These are phyloP conservation scores for Stenotaenia linearis DNA, from an alignment of 2,888 invertebrate species.

Conservation along the genomic window DNA sequence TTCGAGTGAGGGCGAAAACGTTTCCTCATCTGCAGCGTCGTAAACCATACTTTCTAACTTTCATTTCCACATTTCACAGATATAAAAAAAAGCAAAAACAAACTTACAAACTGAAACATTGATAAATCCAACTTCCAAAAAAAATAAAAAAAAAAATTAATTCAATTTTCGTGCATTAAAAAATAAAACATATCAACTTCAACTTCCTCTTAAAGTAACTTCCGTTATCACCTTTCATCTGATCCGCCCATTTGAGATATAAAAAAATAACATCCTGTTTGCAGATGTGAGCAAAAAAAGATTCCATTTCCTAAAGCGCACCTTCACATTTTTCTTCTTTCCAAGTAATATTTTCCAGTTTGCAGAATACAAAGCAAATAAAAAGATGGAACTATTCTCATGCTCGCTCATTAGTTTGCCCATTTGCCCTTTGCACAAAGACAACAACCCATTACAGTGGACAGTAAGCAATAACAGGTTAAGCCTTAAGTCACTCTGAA, in stretches of 20 bases:
- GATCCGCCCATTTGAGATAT: not conserved
- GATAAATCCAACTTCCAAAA: no score
- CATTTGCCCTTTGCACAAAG: not conserved
- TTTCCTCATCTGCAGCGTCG: not conserved
- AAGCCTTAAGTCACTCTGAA: slow-evolving; percentile 4
- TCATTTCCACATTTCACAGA: not conserved
- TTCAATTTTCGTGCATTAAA: no score
- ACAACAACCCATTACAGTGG: not conserved
- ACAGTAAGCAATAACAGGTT: not conserved
- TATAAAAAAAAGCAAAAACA: no score
- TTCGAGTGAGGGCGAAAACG: not conserved
- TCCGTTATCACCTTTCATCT: not conserved
- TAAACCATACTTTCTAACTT: not conserved
- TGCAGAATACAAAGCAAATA: not conserved
- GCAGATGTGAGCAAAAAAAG: no score
- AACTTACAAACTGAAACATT: no score
- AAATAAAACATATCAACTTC: not conserved
- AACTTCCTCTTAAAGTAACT: no score
- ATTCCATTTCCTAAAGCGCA: not conserved
- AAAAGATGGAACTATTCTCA: not conserved
- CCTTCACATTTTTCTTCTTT: not conserved
- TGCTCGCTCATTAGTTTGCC: not conserved
- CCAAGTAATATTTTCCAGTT: not conserved
- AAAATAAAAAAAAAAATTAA: no score
- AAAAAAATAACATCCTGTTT: not conserved